Evolutionary conservation across 2,888 invertebrate species (phyloP), one percentile per base, ranked within the genome.

Genomic region (Erebia aethiops): DNA sequence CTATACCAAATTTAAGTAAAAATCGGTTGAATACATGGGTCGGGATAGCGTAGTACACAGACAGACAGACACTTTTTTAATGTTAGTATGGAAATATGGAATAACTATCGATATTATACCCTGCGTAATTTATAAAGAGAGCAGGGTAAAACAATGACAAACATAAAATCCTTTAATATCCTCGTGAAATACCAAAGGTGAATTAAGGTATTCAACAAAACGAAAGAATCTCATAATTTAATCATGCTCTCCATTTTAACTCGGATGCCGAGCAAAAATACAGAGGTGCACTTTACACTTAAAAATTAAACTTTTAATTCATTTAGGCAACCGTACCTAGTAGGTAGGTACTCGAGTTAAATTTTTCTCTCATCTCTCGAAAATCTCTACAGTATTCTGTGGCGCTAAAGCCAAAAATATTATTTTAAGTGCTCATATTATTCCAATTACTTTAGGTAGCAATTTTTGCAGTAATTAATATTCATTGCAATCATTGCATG

Each of bases 291-390:
- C 54, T 58, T 71, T 54, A 60, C 57, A 72, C 61, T 66, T 69
- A 66, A 68, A 69, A 62, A 72, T 69, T 62, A 62, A 71, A 60
- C 65, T 62, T 66, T 66, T 66, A 65, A 72, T 72, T 72, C 56
- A 72, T 66, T 73, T 71, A 71, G 35, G 51, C 16, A 57, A 10
- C 66, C 13, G 64, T 51, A 52, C 8, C 1, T 9, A 18, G 49
- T 51, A 49, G 26, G 14, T 49, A 49, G 16, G 18, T 62, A 13
- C 57, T 35, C 51, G 49, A 57, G 52, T 71, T 71, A 63, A 57
- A 43, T 57, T 62, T 46, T 61, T 66, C 52, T 35, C 65, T 26
- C 57, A 21, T 49, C 65, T 16, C 57, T 16, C 8, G 43, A 60
- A 69, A 54, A 69, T 67, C 69, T 51, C 13, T 43, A 71, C 58